Percentiles rank a stretch among this genome's conserved stretches.
These are phyloP conservation scores for Danio tinwini DNA, from an alignment of 2,797 vertebrate genomes.

Conservation along the genomic window DNA sequence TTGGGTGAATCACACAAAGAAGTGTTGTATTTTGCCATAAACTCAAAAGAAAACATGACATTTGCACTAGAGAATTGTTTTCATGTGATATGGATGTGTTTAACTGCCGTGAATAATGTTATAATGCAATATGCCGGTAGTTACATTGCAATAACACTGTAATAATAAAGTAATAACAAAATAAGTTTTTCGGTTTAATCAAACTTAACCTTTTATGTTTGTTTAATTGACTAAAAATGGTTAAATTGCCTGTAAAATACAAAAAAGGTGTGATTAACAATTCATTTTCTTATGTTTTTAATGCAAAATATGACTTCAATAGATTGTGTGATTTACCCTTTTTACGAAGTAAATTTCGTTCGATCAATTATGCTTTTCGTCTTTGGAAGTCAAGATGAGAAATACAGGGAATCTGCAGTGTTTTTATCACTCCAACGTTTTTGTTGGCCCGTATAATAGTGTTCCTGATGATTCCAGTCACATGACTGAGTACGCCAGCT, in stretches of 20 bases:
- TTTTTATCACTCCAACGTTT: conserved; percentile 13
- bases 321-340: neutral
- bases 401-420: conserved; percentile 13
- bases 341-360: neutral
- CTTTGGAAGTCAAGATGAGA: neutral
- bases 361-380: neutral
- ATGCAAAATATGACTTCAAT: conserved; percentile 14
- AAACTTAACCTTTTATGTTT: no score
- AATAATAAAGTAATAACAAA: no score
- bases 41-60: neutral
- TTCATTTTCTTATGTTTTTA: neutral
- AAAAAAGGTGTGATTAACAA: neutral
- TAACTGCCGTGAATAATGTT: no score
- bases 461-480: conserved; percentile 2
- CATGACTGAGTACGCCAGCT: neutral
- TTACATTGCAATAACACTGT: no score
- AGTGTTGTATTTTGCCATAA: neutral
- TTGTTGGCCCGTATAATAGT: conserved; percentile 2
- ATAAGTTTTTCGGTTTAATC: no score
- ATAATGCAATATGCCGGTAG: no score
- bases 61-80: neutral
- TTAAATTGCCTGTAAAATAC: neutral
- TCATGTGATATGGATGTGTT: no score
- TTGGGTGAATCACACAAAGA: neutral
- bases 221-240: neutral